These are phyloP conservation scores for Archegozetes longisetosus DNA, from an alignment of 1,140 invertebrate genomes.

Conservation along the genomic window DNA sequence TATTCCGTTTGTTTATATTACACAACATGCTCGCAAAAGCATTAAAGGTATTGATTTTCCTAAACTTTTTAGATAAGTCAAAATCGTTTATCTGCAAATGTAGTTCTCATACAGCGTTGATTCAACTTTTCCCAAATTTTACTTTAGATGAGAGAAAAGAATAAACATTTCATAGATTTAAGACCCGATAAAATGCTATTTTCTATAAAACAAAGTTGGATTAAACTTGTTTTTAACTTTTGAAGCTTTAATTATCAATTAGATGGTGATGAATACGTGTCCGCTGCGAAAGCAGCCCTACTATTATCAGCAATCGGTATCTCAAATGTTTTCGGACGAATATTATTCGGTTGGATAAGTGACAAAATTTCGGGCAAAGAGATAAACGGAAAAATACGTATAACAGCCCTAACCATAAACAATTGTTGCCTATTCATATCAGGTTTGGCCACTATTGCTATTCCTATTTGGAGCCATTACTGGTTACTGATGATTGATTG, in stretches of 20 bases:
- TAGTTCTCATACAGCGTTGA: background rate
- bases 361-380: constrained; percentile 2
- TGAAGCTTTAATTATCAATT: background rate
- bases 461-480: constrained; percentile 67
- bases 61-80: background rate
- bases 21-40: constrained; percentile 48
- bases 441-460: constrained; percentile 65
- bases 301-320: constrained; percentile 65
- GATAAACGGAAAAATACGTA: constrained; percentile 22
- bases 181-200: too few relatives aligned
- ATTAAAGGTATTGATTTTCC: constrained; percentile 21
- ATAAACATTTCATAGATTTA: background rate
- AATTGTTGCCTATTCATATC: constrained; percentile 81
- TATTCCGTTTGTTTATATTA: constrained; percentile 84
- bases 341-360: constrained; percentile 10
- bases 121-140: background rate
- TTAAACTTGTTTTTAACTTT: too few relatives aligned
- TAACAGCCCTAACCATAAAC: constrained; percentile 80
- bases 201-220: too few relatives aligned
- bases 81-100: too few relatives aligned
- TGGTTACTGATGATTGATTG: constrained; percentile 57
- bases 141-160: background rate
- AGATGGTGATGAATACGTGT: background rate
- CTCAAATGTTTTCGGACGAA: constrained; percentile 32
- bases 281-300: constrained; percentile 53